Evolutionary conservation across 2,797 vertebrate genomes (phyloP).

Genomic region (Epinephelus coioides): DNA sequence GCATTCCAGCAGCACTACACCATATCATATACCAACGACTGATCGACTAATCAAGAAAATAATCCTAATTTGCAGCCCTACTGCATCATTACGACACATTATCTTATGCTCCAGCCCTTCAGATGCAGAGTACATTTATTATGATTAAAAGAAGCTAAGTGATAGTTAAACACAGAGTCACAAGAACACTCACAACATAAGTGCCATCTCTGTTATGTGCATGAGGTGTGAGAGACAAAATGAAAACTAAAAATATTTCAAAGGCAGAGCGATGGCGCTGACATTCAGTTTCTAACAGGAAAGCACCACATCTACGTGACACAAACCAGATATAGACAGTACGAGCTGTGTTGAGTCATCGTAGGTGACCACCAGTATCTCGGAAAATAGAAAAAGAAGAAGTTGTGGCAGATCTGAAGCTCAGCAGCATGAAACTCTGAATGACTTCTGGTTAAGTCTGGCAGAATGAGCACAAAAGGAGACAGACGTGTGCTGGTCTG

Average conservation of each 20-base stretch:
- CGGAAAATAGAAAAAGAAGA: slow-evolving; percentile 63
- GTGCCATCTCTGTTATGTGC: background rate
- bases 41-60: too few relatives aligned
- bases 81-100: too few relatives aligned
- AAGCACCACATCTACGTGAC: background rate
- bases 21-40: too few relatives aligned
- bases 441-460: slow-evolving; percentile 28
- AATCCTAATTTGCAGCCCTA: too few relatives aligned
- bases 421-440: slow-evolving; percentile 7
- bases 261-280: background rate
- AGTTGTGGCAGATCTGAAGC: slow-evolving; percentile 50
- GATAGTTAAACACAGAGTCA: background rate
- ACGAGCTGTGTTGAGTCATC: slow-evolving; percentile 34
- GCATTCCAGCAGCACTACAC: too few relatives aligned
- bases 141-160: background rate
- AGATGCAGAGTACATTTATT: background rate
- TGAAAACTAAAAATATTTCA: background rate
- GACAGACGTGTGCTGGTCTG: slow-evolving; percentile 23
- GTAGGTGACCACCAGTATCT: slow-evolving; percentile 30
- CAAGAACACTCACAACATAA: background rate
- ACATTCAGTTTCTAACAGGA: background rate
- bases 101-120: background rate
- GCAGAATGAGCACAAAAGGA: slow-evolving; percentile 5
- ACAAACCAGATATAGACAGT: slow-evolving; percentile 1
- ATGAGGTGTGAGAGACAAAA: background rate